Conservation (phyloP, 2,797 vertebrate species). For the Enteromius mattozi region DNA sequence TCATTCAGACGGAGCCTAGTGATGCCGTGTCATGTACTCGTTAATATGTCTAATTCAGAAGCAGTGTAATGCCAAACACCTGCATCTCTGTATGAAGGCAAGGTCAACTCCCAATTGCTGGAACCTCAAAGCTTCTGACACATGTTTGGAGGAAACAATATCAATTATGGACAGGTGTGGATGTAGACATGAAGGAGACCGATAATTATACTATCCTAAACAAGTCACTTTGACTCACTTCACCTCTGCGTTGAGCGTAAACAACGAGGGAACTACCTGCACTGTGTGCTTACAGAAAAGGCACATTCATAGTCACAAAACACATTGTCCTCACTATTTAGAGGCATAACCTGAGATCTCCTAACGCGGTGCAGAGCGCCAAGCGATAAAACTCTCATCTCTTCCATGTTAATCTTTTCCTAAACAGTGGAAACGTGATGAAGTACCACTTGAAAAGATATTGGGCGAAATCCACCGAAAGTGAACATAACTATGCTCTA, state of each 20-base stretch:
- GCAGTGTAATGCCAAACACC: slow-evolving; percentile 17
- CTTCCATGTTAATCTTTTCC: slow-evolving; percentile 6
- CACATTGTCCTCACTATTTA: background rate
- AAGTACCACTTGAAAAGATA: slow-evolving; percentile 11
- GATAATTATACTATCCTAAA: background rate
- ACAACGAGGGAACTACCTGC: background rate
- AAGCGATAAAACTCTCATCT: background rate
- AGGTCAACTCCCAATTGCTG: background rate
- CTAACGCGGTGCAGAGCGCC: background rate
- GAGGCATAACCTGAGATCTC: slow-evolving; percentile 4
- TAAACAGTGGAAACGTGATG: slow-evolving; percentile 24
- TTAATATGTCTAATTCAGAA: slow-evolving; percentile 24
- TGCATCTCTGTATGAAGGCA: background rate
- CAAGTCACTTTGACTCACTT: background rate
- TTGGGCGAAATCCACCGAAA: background rate
- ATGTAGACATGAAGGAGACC: background rate
- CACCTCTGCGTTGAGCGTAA: background rate
- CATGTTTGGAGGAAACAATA: slow-evolving; percentile 7
- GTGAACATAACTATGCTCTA: background rate
- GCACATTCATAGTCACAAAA: background rate
- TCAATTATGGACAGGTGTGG: slow-evolving; percentile 6
- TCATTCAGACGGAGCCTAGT: slow-evolving; percentile 14
- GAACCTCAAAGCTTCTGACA: background rate
- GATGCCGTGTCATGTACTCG: slow-evolving; percentile 17
- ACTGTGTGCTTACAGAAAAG: background rate